phyloP scores from a whole-genome alignment of 2,888 invertebrate genomes.

The Pterostichus niger region DNA sequence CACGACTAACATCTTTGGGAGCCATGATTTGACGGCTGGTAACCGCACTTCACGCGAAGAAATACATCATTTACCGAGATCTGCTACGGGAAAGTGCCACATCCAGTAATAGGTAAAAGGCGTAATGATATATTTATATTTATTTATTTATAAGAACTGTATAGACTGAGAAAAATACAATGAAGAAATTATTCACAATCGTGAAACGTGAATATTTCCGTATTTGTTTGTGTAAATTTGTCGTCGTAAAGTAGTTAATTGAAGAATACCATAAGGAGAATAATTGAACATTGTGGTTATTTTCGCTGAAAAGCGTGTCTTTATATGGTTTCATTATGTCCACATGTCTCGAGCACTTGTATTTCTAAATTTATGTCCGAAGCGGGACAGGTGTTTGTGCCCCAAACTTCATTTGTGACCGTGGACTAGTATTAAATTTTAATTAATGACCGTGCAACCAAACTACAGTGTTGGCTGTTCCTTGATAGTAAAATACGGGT shows the following conservation, averaged over 20 bases:
- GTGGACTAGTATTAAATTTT: slow-evolving; percentile 61
- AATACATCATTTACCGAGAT: too few species aligned
- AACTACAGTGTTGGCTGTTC: slow-evolving; percentile 55
- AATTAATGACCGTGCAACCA: slow-evolving; percentile 65
- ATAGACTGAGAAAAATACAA: too few species aligned
- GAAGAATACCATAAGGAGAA: not conserved
- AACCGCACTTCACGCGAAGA: too few species aligned
- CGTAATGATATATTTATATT: too few species aligned
- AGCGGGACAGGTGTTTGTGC: slow-evolving; percentile 59
- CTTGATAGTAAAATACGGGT: slow-evolving; percentile 32
- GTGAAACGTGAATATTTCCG: too few species aligned
- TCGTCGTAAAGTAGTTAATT: not conserved
- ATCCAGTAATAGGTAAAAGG: too few species aligned
- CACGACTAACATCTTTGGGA: too few species aligned
- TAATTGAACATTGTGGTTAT: slow-evolving; percentile 5
- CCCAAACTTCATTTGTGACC: slow-evolving; percentile 60
- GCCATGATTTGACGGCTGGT: too few species aligned
- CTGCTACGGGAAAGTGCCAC: too few species aligned
- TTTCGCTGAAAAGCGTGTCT: slow-evolving; percentile 7
- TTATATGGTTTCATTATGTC: slow-evolving; percentile 5
- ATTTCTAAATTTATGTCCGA: slow-evolving; percentile 44
- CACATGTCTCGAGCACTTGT: slow-evolving; percentile 32
- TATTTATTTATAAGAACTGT: too few species aligned
- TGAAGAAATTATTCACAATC: too few species aligned
- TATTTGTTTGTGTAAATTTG: too few species aligned